Percentiles rank a stretch among this genome's conserved stretches.
Evolutionary conservation across 2,113 vertebrate genomes (phyloP).

Genomic region (Colaptes auratus): DNA sequence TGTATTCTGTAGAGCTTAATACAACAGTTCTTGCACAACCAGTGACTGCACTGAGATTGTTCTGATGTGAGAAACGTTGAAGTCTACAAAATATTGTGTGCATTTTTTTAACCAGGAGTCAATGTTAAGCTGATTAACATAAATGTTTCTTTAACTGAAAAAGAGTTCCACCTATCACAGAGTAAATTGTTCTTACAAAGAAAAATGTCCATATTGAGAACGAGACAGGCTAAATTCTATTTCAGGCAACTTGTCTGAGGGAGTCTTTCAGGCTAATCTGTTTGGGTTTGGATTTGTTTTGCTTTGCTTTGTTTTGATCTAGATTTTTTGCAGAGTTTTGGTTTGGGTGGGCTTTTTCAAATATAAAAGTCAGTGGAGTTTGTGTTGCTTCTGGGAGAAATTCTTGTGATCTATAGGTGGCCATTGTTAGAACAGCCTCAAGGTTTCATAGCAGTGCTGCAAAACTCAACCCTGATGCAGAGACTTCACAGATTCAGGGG

Average conservation of each 20-base stretch:
- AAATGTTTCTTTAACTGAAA: not conserved
- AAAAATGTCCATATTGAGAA: not conserved
- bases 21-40: not conserved
- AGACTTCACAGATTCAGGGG: not conserved
- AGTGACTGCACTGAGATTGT: not conserved
- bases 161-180: not conserved
- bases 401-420: not conserved
- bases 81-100: not conserved
- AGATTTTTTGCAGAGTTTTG: not conserved
- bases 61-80: not conserved
- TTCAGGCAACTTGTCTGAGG: not conserved
- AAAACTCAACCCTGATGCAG: not conserved
- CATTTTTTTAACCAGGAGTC: not conserved
- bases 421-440: accelerated
- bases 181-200: not conserved
- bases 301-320: not conserved
- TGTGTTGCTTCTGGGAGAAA: not conserved
- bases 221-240: not conserved
- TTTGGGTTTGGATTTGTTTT: not conserved
- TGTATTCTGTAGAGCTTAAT: not conserved
- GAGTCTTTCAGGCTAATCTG: not conserved
- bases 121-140: not conserved
- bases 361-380: not conserved
- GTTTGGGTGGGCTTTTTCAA: not conserved
- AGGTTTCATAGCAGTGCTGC: not conserved